Evolutionary conservation across 2,888 invertebrate species (phyloP).

Genomic region (Aphrophora alni): DNA sequence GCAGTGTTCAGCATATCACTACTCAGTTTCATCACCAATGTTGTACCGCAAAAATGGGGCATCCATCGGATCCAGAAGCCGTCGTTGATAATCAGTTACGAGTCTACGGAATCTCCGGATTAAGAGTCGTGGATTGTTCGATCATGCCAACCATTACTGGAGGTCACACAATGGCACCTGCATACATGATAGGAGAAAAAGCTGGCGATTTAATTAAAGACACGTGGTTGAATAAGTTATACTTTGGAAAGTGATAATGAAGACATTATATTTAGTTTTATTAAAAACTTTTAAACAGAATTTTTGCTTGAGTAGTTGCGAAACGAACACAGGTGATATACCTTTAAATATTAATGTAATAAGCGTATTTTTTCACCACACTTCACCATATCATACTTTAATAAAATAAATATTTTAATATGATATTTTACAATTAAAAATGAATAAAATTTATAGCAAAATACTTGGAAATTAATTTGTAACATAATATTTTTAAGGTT

Average conservation of each 20-base stretch:
- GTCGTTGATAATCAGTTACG: slow-evolving; percentile 63
- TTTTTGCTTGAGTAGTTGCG: no score
- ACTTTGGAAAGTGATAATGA: neutral
- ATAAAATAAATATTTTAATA: no score
- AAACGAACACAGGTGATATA: no score
- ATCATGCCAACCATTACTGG: slow-evolving; percentile 63
- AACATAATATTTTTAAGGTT: no score
- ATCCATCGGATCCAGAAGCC: slow-evolving; percentile 56
- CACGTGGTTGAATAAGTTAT: slow-evolving; percentile 26
- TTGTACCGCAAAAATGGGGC: slow-evolving; percentile 75
- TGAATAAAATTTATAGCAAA: no score
- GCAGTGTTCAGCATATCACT: slow-evolving; percentile 63
- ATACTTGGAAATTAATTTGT: no score
- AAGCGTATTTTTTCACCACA: no score
- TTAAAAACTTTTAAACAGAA: no score
- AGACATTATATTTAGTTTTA: no score
- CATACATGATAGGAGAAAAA: slow-evolving; percentile 60
- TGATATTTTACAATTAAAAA: no score
- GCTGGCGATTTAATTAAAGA: slow-evolving; percentile 56
- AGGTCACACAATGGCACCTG: slow-evolving; percentile 65
- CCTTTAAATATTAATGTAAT: no score
- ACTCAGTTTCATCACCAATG: slow-evolving; percentile 70
- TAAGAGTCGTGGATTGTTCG: slow-evolving; percentile 63
- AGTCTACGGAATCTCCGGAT: slow-evolving; percentile 62
- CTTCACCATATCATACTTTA: no score